Evolutionary conservation across 2,888 invertebrate genomes (phyloP).

Genomic region (Charanyca ferruginea): DNA sequence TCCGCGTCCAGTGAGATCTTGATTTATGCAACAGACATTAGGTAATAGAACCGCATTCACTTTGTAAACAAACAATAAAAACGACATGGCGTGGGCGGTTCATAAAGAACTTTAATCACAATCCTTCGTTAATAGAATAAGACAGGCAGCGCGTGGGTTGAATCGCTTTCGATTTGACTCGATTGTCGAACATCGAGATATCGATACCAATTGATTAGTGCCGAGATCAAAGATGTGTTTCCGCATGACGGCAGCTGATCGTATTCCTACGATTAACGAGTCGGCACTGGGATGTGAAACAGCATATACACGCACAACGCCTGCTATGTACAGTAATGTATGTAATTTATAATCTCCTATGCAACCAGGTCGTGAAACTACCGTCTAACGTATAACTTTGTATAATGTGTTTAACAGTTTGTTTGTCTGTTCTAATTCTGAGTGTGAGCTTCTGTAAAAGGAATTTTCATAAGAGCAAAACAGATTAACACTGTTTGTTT

Average conservation of each 20-base stretch:
- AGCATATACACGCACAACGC: conserved; percentile 31
- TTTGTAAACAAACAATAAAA: conserved; percentile 63
- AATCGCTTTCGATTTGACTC: conserved; percentile 78
- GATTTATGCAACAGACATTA: conserved; percentile 29
- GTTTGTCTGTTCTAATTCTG: conserved; percentile 48
- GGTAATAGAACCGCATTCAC: conserved; percentile 27
- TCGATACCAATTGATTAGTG: conserved; percentile 84
- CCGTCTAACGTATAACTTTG: conserved; percentile 36
- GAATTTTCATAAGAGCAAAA: conserved; percentile 31
- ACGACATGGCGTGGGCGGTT: conserved; percentile 70
- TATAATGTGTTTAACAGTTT: conserved; percentile 53
- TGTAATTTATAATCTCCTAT: conserved; percentile 44
- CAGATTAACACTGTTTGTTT: conserved; percentile 24
- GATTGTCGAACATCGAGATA: conserved; percentile 78
- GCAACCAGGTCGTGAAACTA: conserved; percentile 33
- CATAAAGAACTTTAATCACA: conserved; percentile 73
- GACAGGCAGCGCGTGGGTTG: conserved; percentile 79
- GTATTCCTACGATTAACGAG: conserved; percentile 75
- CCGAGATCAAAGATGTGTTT: conserved; percentile 86
- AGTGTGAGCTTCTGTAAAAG: conserved; percentile 16
- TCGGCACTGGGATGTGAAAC: conserved; percentile 68
- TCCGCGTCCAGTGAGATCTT: conserved; percentile 2
- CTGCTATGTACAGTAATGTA: conserved; percentile 10
- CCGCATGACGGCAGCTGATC: conserved; percentile 80
- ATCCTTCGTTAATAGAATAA: conserved; percentile 75